A percentile compares a stretch with the other conserved stretches of the same genome.
Evolutionary conservation across 2,797 vertebrate genomes (phyloP).

Genomic region (Cryptoprocta ferox): DNA sequence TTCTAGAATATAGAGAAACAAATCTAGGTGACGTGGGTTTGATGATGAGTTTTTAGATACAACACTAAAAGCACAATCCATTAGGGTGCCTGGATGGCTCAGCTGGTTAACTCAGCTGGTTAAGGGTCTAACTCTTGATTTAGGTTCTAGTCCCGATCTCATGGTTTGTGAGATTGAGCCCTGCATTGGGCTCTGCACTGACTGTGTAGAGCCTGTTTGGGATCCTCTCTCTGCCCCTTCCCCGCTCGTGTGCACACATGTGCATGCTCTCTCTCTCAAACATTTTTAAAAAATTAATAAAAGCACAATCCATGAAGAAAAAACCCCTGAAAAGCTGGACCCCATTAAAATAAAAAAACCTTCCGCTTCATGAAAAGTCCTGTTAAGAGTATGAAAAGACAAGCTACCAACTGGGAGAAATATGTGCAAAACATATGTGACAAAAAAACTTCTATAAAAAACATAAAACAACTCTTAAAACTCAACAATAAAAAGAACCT

Average conservation of each 20-base stretch:
- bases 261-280: too few relatives aligned
- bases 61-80: not conserved
- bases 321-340: not conserved
- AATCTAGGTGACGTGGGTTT: not conserved
- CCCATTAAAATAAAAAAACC: not conserved
- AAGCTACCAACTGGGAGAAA: not conserved
- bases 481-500: not conserved
- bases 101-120: too few relatives aligned
- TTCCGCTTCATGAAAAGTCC: not conserved
- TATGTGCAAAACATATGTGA: not conserved
- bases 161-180: too few relatives aligned
- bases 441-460: not conserved
- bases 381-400: not conserved
- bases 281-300: not conserved
- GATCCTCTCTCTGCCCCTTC: too few relatives aligned
- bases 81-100: not conserved
- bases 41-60: not conserved
- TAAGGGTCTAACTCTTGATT: too few relatives aligned
- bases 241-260: too few relatives aligned
- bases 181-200: too few relatives aligned
- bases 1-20: not conserved
- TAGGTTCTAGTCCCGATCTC: too few relatives aligned
- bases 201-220: too few relatives aligned
- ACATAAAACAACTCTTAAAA: slow-evolving; percentile 44
- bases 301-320: not conserved